These are phyloP conservation scores for Darevskia nairensis DNA, from an alignment of 2,797 vertebrate genomes.

Conservation along the genomic window DNA sequence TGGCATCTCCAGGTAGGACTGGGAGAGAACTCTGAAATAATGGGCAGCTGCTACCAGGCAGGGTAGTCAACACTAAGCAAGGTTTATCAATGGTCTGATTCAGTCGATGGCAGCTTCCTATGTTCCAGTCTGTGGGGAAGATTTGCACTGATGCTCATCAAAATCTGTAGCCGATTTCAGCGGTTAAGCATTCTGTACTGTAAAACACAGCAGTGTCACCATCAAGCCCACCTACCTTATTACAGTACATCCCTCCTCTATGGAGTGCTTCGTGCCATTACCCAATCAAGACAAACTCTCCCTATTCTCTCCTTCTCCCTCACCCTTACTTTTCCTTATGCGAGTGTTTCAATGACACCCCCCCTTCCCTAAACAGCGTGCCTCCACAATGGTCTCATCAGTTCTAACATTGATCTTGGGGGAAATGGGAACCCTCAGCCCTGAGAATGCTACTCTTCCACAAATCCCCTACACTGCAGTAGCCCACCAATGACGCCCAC, in stretches of 20 bases:
- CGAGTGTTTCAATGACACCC: too few species aligned
- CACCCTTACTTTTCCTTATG: neutral
- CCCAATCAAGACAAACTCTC: neutral
- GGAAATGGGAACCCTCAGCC: neutral
- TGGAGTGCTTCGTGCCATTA: too few species aligned
- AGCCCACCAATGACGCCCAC: too few species aligned
- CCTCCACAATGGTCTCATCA: neutral
- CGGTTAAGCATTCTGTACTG: neutral
- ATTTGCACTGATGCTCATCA: too few species aligned
- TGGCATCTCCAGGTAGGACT: too few species aligned
- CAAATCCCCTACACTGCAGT: neutral
- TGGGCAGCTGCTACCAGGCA: too few species aligned
- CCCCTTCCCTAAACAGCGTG: neutral
- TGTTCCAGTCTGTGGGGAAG: neutral
- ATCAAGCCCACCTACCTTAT: neutral
- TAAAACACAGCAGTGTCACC: fast-evolving
- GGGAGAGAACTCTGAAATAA: too few species aligned
- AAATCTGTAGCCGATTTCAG: neutral
- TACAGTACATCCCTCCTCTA: too few species aligned
- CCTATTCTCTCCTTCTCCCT: neutral
- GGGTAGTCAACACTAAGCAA: too few species aligned
- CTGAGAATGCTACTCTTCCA: neutral
- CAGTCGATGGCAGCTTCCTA: too few species aligned
- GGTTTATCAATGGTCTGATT: too few species aligned
- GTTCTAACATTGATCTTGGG: neutral